Base-by-base conservation (phyloP, 2,888 invertebrate genomes). In the Leucozona laternaria region DNA sequence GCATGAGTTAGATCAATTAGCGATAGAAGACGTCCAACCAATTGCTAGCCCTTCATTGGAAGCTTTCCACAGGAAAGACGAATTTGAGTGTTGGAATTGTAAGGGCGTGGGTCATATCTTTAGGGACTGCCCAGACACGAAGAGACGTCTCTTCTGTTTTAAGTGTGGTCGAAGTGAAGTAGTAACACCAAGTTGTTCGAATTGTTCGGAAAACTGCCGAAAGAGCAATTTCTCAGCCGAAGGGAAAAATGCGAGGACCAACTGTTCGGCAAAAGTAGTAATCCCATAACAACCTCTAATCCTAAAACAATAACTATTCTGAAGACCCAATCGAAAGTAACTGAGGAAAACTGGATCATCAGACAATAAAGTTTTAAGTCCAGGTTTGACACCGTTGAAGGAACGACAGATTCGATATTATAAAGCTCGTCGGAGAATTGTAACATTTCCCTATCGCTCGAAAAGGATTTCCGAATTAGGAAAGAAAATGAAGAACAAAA, bases 11-110 rank as follows among this genome's bases (percentile, higher is more conserved):
- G 31, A 57, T 31, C 17, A 8, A 6, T 4, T 31, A 17, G n/a
- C 31, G 28, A 55, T n/a, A 5, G 55, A 55, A 34, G 31, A 34
- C 11, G 34, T 5, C n/a, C n/a, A 8, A 7, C 55, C 6, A n/a
- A 28, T 1, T 10, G 1, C 55, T 2, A n/a, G 2, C n/a, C n/a
- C 55, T 31, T 28, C 55, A n/a, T 20, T 55, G 8, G 57, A 31
- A 31, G 57, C 57, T 31, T 31, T 31, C 31, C 11, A 28, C 10
- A 31, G n/a, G 31, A 31, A 31, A 10, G 55, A 57, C 0, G 31
- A 28, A 57, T 28, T 8, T 8, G n/a, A 57, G 57, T 57, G 57
- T 6, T 57, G 57, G 57, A 57, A 57, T 10, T 57, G 31, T 17
- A n/a, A 57, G 17, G 57, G 57, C 31, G 57, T n/a, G 31, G 57